Evolutionary conservation across 1,140 invertebrate species (phyloP), one percentile per base, ranked within the genome.

Genomic region (Trypoxylus dichotomus): DNA sequence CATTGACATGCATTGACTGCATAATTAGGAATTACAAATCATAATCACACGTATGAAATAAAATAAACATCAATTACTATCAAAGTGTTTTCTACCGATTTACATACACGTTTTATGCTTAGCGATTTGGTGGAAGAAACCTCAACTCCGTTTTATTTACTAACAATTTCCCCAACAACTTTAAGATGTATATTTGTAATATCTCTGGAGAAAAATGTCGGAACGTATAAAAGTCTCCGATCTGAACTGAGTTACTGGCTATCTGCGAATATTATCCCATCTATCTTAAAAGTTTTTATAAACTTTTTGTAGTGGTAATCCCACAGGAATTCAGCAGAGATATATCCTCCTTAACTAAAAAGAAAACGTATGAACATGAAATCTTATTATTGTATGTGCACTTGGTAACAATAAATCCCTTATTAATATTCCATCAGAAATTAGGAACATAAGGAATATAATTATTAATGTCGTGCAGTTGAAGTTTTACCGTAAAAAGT

Each of bases 221-320:
- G 60, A 10, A 29, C 21, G 27, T 68, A 68, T 68, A 24, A 68
- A 68, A 68, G 60, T 29, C 60, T 15, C 11, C 60, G 60, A 68
- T 68, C 60, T 68, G 60, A 68, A 68, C 60, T 68, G 24, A 68
- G 60, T 68, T 68, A 68, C 60, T 29, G 24, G 24, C 60, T 68
- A 68, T 68, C 21, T 68, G 60, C 60, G 60, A 68, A 68, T 68
- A 68, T 68, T 68, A 68, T 68, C 60, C 60, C 60, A 68, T 68
- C 60, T 68, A 68, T 68, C 60, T 68, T 68, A 68, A 68, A 68
- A 68, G 21, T 68, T 68, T 58, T 68, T 68, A 68, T 68, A 68
- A 68, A 68, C 60, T 68, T 68, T 68, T 24, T 68, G 24, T 68
- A 68, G 60, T 68, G 60, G 60, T 68, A 68, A 68, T 68, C 60